Conservation (phyloP, 2,888 invertebrate genomes). For the Tryphoninae sp. region DNA sequence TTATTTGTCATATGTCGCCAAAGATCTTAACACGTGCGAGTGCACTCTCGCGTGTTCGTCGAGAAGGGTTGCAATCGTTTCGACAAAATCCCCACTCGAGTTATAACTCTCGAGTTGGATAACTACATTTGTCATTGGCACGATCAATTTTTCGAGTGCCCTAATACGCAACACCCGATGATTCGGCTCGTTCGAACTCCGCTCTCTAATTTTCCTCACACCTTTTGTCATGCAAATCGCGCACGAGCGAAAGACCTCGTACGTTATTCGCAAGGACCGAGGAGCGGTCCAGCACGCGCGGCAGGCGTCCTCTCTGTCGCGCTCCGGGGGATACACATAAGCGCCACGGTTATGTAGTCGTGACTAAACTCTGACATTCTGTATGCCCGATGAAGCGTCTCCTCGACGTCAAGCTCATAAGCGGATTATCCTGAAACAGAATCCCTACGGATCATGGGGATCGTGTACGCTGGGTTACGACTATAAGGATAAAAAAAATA, state of each 20-base stretch:
- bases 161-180: conserved; percentile 32
- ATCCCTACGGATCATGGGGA: conserved; percentile 40
- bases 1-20: conserved; percentile 8
- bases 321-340: conserved; percentile 42
- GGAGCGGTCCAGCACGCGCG: conserved; percentile 36
- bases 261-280: conserved; percentile 48
- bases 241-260: conserved; percentile 7
- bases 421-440: conserved; percentile 62
- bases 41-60: background rate
- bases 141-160: conserved; percentile 52
- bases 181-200: conserved; percentile 21
- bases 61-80: conserved; percentile 29
- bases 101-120: background rate
- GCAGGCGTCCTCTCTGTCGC: conserved; percentile 46
- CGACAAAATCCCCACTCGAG: conserved; percentile 45
- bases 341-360: conserved; percentile 30
- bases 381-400: conserved; percentile 62
- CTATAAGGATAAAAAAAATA: conserved; percentile 5
- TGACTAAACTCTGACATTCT: conserved; percentile 51
- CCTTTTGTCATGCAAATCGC: conserved; percentile 45
- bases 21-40: background rate
- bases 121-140: conserved; percentile 51
- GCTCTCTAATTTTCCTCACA: conserved; percentile 53
- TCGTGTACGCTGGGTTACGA: conserved; percentile 38
- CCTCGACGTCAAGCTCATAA: conserved; percentile 61